These are phyloP conservation scores for Cladorhizidae sp. DNA, from an alignment of 37 sponge, comb jelly and placozoan species.

Conservation along the genomic window DNA sequence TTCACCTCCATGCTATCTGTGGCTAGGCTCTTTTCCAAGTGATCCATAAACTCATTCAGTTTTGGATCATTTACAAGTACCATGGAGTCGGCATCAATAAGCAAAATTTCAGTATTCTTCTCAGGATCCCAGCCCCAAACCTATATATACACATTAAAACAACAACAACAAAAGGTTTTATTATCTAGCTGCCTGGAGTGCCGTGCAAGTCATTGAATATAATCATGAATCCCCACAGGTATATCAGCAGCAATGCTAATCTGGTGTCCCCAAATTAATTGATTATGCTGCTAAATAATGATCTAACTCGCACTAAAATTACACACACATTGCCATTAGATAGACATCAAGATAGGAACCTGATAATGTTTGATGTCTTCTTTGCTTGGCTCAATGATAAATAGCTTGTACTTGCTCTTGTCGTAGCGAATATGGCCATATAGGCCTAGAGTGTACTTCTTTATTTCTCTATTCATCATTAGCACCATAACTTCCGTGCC, in stretches of 20 bases:
- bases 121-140: constrained; percentile 58
- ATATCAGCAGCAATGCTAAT: too few species aligned
- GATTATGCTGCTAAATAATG: too few species aligned
- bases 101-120: neutral
- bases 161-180: too few species aligned
- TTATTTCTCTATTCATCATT: neutral
- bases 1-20: neutral
- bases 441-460: constrained; percentile 20
- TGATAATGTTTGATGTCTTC: constrained; percentile 36
- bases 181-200: too few species aligned
- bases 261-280: too few species aligned
- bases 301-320: too few species aligned
- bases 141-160: neutral
- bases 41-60: constrained; percentile 6
- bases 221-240: too few species aligned
- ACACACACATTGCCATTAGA: too few species aligned
- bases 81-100: constrained; percentile 54
- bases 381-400: constrained; percentile 11
- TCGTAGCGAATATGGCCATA: constrained; percentile 43
- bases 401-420: constrained; percentile 15
- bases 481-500: constrained; percentile 42
- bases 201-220: too few species aligned
- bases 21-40: neutral
- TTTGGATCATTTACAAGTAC: constrained; percentile 49
- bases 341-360: neutral